Evolutionary conservation across 2,113 vertebrate species (phyloP).

Genomic region (Macroglossus sobrinus): DNA sequence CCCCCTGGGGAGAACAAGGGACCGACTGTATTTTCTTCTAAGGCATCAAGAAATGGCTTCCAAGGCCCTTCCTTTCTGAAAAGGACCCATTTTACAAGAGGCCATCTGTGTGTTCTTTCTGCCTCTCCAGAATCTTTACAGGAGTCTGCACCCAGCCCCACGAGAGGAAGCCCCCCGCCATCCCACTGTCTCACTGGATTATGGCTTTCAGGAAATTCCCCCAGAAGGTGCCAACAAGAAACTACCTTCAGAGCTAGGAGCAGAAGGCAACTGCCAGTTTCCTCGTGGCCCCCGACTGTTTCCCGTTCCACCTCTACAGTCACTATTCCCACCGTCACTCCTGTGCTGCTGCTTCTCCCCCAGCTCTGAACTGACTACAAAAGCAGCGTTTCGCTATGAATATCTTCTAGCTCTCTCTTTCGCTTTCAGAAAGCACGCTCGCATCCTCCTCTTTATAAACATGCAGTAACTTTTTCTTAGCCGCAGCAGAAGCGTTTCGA

Average conservation of each 20-base stretch:
- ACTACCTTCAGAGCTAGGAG: neutral
- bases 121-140: neutral
- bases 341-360: conserved; percentile 38
- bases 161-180: neutral
- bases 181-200: neutral
- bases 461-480: conserved; percentile 65
- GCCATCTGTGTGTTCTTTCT: neutral
- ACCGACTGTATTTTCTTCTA: neutral
- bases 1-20: neutral
- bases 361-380: conserved; percentile 31
- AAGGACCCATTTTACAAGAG: neutral
- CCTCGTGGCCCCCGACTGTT: neutral
- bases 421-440: conserved; percentile 59
- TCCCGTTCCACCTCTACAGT: neutral
- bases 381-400: neutral
- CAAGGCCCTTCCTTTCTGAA: conserved; percentile 3
- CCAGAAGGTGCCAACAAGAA: neutral
- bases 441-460: conserved; percentile 64
- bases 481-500: conserved; percentile 65
- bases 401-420: conserved; percentile 62
- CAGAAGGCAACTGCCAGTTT: neutral
- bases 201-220: conserved; percentile 46
- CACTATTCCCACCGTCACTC: conserved; percentile 36
- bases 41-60: neutral
- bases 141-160: neutral